Base-by-base conservation (phyloP, 2,888 invertebrate species). In the Eupeodes latifasciatus region DNA sequence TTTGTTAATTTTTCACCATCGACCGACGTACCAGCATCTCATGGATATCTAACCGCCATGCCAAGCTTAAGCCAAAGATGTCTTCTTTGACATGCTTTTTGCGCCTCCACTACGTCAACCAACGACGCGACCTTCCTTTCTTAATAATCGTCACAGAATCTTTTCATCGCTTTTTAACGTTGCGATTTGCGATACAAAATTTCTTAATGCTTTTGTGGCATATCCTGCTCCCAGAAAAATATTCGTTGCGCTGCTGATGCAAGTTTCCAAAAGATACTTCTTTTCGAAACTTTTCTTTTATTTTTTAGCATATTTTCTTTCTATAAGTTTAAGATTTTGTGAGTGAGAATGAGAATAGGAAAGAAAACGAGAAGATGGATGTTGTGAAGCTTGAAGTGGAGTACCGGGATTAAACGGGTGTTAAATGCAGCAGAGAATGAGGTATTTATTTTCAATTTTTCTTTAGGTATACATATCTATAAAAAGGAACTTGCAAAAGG, bases 371-470 rank as follows among this genome's bases (percentile, higher is more conserved):
- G 44, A 44, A 55, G 80, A 79, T 87, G 76, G 66, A 80, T 87
- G 80, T 83, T 67, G 77, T 87, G 84, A 77, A 61, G 72, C 61
- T 80, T 72, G 59, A 80, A 86, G 87, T 76, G 76, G 72, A 87
- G 80, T 83, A 80, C 84, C 87, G 66, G 77, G 84, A 83, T 87
- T 87, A 83, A 87, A 57, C 72, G 80, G 76, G 80, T 76, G 87
- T 84, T 87, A 87, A 87, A 87, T 83, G 83, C 83, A 66, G 53
- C 79, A 61, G n/a, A 79, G 79, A 83, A 83, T 76, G 83, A 83
- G 86, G 82, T 86, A 72, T 76, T 76, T 85, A 85, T 85, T 81
- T 85, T 85, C 85, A 85, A 80, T 85, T 80, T 80, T 80, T 75
- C 75, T 44, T 6, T 80, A 55, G 44, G 36, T 1, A 10, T n/a